Conservation (phyloP, 92 coral and sea anemone genomes). For the Palythoa grandiflora region DNA sequence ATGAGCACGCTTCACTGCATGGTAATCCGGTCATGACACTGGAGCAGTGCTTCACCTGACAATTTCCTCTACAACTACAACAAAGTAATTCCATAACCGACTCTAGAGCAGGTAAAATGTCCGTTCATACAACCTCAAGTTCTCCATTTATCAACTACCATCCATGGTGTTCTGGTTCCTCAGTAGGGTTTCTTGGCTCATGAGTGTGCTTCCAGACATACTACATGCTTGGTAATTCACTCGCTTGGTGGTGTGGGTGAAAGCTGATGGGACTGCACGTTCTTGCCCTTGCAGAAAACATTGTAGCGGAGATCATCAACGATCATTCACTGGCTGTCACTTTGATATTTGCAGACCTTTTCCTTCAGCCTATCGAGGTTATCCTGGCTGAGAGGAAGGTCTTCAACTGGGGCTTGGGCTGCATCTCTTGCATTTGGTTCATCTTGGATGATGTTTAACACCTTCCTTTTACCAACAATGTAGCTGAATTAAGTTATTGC, state of each 20-base stretch:
- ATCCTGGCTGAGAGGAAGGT: slow-evolving; percentile 28
- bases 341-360: slow-evolving; percentile 50
- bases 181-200: slow-evolving; percentile 20
- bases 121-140: slow-evolving; percentile 54
- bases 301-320: slow-evolving; percentile 57
- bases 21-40: slow-evolving; percentile 55
- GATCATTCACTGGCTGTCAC: slow-evolving; percentile 42
- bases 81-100: slow-evolving; percentile 66
- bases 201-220: slow-evolving; percentile 69
- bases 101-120: slow-evolving; percentile 58
- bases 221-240: slow-evolving; percentile 68
- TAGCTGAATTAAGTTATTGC: slow-evolving; percentile 53
- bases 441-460: slow-evolving; percentile 41
- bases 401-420: slow-evolving; percentile 39
- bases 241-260: slow-evolving; percentile 61
- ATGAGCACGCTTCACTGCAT: slow-evolving; percentile 61
- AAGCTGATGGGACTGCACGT: slow-evolving; percentile 72
- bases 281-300: slow-evolving; percentile 61
- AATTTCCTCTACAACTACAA: slow-evolving; percentile 61
- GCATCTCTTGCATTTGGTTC: background rate
- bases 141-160: slow-evolving; percentile 51
- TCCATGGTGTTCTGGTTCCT: slow-evolving; percentile 59
- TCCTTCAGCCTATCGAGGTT: slow-evolving; percentile 41
- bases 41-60: slow-evolving; percentile 57
- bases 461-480: slow-evolving; percentile 57